Evolutionary conservation across 2,888 invertebrate genomes (phyloP), one percentile per base, ranked within the genome.

Genomic region (Hypena proboscidalis): DNA sequence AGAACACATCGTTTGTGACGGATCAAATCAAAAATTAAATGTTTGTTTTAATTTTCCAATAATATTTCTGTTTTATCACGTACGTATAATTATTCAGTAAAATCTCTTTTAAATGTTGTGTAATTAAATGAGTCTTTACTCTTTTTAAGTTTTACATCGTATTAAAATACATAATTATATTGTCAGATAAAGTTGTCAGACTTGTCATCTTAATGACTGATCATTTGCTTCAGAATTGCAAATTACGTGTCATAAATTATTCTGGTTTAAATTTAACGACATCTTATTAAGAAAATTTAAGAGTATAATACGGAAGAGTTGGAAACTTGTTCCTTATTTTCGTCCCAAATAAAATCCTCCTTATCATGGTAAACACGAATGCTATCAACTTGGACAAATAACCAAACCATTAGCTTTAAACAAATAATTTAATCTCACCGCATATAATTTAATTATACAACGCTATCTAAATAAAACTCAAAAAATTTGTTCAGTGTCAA

Each of bases 401-500:
- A 36, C 40, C 74, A 67, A 74, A 74, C 52, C 70, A 77, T 63
- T 76, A 77, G 64, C 68, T 71, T 64, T 66, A 61, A 70, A 67
- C 72, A 84, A 85, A 87, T 77, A 84, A 64, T 64, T 72, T 81
- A 83, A 85, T 83, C 79, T 70, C 66, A 66, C 65, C 59, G 60
- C 60, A 61, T 38, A 62, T 61, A 57, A 72, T 72, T 70, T 77
- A 79, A 85, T 86, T 86, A 86, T 86, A 88, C 77, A 85, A 60
- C 70, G 67, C 79, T 85, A 86, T 85, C 80, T 80, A 71, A 61
- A 61, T 65, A 65, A 65, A 84, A 84, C 79, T 80, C 74, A 80
- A 77, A 75, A 80, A 83, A 85, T 87, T 86, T 87, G 74, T 75
- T 72, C 71, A 77, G 74, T 80, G 83, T 84, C 83, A 83, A 70